phyloP scores from a whole-genome alignment of 64 coral and sea anemone species.

The Pachyseris speciosa region DNA sequence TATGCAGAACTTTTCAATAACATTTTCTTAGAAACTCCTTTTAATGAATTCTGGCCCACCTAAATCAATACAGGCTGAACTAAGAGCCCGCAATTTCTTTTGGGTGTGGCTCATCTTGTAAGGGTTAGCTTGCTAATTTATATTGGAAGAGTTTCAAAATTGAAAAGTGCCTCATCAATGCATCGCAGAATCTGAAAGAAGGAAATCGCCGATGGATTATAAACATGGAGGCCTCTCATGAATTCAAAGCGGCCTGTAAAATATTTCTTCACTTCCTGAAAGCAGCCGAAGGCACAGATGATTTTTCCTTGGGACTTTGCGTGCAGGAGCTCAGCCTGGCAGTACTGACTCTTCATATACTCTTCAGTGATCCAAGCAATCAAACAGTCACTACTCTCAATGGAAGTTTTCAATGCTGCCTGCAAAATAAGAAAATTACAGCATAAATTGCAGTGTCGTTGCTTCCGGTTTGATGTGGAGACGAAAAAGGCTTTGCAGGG shows the following conservation, averaged over 20 bases:
- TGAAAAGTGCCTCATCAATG: slow-evolving; percentile 76
- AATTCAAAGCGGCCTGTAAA: slow-evolving; percentile 69
- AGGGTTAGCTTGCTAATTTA: too few relatives aligned
- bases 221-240: slow-evolving; percentile 24
- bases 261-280: slow-evolving; percentile 29
- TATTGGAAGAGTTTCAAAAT: too few relatives aligned
- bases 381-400: slow-evolving; percentile 77
- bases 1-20: too few relatives aligned
- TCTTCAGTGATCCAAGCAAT: slow-evolving; percentile 89
- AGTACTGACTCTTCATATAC: slow-evolving; percentile 76
- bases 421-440: too few relatives aligned
- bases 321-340: slow-evolving; percentile 77
- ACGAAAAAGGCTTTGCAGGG: too few relatives aligned
- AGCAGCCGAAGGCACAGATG: slow-evolving; percentile 76
- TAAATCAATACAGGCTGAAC: too few relatives aligned
- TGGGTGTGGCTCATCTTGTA: too few relatives aligned
- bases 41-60: too few relatives aligned
- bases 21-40: too few relatives aligned
- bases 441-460: too few relatives aligned
- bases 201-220: slow-evolving; percentile 53
- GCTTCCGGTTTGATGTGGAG: too few relatives aligned
- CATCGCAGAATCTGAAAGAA: slow-evolving; percentile 88
- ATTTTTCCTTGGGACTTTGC: slow-evolving; percentile 61
- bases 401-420: slow-evolving; percentile 52
- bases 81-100: too few relatives aligned